These are phyloP conservation scores for Pristis pectinata DNA, from an alignment of 2,797 vertebrate species.

Conservation along the genomic window DNA sequence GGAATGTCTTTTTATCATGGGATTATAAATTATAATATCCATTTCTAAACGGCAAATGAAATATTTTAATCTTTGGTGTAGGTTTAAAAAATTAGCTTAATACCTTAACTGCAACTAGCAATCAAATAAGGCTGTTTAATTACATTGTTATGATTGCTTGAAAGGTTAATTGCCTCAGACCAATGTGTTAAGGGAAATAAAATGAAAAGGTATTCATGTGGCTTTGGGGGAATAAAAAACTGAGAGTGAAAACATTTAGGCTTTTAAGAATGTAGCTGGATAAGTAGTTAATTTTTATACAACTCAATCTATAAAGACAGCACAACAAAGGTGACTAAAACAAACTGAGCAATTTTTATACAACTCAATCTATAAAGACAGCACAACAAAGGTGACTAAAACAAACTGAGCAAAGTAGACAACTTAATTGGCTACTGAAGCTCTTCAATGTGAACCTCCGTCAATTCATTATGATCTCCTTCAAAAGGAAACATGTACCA, in stretches of 20 bases:
- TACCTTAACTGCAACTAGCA: neutral
- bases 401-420: neutral
- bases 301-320: neutral
- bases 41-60: neutral
- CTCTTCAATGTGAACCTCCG: neutral
- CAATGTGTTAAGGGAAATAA: neutral
- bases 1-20: too few relatives aligned
- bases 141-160: neutral
- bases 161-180: neutral
- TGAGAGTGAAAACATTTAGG: neutral
- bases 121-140: neutral
- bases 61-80: neutral
- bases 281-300: neutral
- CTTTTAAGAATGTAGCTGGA: neutral
- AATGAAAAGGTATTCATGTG: neutral
- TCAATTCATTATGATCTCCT: neutral
- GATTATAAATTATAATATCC: neutral
- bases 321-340: slow-evolving; percentile 1
- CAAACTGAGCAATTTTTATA: neutral
- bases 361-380: neutral
- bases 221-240: neutral
- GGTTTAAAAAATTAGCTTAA: neutral
- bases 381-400: neutral
- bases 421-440: neutral
- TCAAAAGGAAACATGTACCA: neutral